Conservation (phyloP, 2,797 vertebrate species). For the Morus bassanus region DNA sequence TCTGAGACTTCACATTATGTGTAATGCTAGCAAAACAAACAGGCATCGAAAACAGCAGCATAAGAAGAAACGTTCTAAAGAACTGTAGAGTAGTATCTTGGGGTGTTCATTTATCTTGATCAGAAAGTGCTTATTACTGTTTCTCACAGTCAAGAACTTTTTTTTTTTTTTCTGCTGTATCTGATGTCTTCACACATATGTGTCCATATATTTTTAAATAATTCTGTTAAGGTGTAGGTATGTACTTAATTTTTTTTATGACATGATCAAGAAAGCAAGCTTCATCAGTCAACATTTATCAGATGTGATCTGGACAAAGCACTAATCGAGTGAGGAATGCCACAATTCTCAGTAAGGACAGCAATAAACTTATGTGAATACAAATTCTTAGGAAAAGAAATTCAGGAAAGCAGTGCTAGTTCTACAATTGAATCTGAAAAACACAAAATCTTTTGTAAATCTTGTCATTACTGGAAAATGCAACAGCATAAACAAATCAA, state of each 20-base stretch:
- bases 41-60: background rate
- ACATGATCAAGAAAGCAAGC: background rate
- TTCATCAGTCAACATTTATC: background rate
- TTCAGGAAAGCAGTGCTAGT: background rate
- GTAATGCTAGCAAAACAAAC: background rate
- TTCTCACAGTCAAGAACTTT: background rate
- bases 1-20: background rate
- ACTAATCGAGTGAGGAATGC: background rate
- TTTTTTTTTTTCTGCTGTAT: background rate
- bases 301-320: background rate
- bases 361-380: background rate
- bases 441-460: background rate
- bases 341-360: background rate
- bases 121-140: background rate
- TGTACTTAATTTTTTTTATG: background rate
- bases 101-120: background rate
- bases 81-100: background rate
- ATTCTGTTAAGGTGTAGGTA: background rate
- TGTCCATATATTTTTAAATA: background rate
- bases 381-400: background rate
- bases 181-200: background rate
- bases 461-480: background rate
- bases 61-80: background rate
- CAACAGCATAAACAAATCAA: background rate
- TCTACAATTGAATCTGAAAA: background rate